Conservation (phyloP, 2,113 vertebrate genomes). For the Notothenia coriiceps region DNA sequence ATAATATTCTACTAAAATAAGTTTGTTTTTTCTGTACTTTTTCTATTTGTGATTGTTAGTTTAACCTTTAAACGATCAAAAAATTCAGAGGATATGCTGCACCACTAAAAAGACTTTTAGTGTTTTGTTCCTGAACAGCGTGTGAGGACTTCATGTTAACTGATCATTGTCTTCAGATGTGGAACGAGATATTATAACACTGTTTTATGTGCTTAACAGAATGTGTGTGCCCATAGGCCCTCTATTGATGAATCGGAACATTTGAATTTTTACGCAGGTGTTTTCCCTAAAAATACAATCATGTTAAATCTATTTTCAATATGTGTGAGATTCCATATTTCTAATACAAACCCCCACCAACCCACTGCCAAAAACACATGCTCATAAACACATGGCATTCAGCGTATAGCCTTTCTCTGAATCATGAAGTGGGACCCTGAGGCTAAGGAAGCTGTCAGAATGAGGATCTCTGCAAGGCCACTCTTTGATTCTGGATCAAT, state of each 20-base stretch:
- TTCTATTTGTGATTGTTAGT: not conserved
- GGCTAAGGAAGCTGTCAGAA: constrained; percentile 24
- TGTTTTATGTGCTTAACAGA: not conserved
- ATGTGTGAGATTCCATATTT: constrained; percentile 13
- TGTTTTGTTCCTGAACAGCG: not conserved
- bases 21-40: not conserved
- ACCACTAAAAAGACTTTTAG: not conserved
- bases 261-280: too few relatives aligned
- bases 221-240: not conserved
- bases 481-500: constrained; percentile 44
- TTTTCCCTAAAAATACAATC: not conserved
- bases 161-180: not conserved
- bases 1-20: not conserved
- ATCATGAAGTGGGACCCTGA: constrained; percentile 34
- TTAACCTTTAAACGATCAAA: not conserved
- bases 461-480: constrained; percentile 26
- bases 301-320: not conserved
- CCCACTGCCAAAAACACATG: constrained; percentile 14
- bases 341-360: not conserved
- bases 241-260: not conserved
- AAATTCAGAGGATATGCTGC: not conserved
- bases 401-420: constrained; percentile 31
- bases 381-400: constrained; percentile 14
- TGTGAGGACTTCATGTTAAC: constrained; percentile 6
- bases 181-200: not conserved